Conservation (phyloP, 2,113 vertebrate species). For the Drymodes brunneopygia region DNA sequence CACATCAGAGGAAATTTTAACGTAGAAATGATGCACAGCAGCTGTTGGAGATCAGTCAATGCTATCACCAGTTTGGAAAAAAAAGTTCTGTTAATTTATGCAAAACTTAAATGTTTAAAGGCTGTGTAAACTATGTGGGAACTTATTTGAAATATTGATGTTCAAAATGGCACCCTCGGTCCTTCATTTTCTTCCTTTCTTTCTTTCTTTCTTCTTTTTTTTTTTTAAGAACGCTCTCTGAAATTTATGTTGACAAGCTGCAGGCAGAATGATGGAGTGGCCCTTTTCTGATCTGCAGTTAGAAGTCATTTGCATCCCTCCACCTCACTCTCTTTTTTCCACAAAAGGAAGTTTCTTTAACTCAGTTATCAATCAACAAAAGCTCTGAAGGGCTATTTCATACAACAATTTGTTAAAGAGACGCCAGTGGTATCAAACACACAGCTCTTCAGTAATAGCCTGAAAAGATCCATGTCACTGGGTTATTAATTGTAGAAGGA, state of each 20-base stretch:
- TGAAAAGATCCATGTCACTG: constrained; percentile 29
- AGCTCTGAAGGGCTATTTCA: constrained; percentile 42
- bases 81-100: not conserved
- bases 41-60: not conserved
- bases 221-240: not conserved
- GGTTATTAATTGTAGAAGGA: constrained; percentile 36
- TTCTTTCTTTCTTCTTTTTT: not conserved
- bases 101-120: not conserved
- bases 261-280: constrained; percentile 36
- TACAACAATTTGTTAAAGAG: constrained; percentile 49
- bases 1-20: not conserved
- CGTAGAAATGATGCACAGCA: not conserved
- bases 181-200: not conserved
- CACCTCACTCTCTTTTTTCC: not conserved
- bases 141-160: not conserved
- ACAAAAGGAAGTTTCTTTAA: constrained; percentile 33
- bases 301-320: constrained; percentile 44
- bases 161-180: not conserved
- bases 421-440: not conserved
- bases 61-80: not conserved
- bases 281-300: constrained; percentile 31
- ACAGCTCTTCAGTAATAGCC: constrained; percentile 36
- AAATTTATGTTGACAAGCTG: constrained; percentile 24
- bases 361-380: constrained; percentile 50
- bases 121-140: not conserved